phyloP scores from a whole-genome alignment of 2,888 invertebrate genomes.

The Agrochola litura region DNA sequence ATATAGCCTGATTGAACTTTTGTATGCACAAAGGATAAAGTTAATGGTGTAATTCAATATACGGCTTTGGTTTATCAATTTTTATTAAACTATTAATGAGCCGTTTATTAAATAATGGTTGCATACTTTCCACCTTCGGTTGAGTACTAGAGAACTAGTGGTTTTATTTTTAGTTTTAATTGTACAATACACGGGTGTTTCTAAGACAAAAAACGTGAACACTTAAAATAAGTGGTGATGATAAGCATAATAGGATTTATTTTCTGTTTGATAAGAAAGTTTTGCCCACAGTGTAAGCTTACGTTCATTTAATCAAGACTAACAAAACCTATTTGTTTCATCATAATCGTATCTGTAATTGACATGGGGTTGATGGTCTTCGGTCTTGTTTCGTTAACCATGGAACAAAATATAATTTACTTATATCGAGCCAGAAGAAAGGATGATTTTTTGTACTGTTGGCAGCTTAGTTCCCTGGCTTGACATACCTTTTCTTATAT shows the following conservation, averaged over 20 bases:
- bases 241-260: background rate
- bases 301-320: background rate
- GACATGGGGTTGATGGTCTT: background rate
- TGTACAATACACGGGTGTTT: background rate
- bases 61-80: background rate
- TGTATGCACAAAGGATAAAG: slow-evolving; percentile 19
- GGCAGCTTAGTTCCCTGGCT: slow-evolving; percentile 1
- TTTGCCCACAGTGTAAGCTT: background rate
- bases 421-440: slow-evolving; percentile 6
- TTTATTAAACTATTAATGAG: slow-evolving; percentile 16
- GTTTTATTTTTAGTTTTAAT: background rate
- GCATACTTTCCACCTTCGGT: slow-evolving; percentile 3
- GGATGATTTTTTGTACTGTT: slow-evolving; percentile 32
- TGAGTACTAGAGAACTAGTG: background rate
- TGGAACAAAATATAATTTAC: slow-evolving; percentile 7
- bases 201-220: background rate
- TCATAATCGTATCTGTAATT: background rate
- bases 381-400: slow-evolving; percentile 19
- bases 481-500: slow-evolving; percentile 12
- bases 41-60: slow-evolving; percentile 38
- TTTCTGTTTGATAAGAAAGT: background rate
- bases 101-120: slow-evolving; percentile 25
- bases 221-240: background rate
- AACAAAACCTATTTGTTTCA: background rate
- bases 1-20: background rate